Base-by-base conservation (phyloP, 2,888 invertebrate genomes). In the Gandaritis pyraliata region DNA sequence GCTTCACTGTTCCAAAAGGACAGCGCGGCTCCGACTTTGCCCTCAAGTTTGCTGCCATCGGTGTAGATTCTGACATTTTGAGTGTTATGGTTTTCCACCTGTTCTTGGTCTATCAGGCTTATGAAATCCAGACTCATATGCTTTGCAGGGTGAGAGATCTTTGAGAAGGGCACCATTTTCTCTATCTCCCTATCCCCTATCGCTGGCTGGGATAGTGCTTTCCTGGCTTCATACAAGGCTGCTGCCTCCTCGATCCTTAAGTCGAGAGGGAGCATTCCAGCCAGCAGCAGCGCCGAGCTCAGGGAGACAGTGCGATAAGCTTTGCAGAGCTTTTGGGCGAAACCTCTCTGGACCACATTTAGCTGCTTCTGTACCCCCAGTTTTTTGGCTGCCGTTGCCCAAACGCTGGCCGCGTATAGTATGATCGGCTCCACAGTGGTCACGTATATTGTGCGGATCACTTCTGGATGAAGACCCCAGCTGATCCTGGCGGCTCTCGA, bases 391-490 rank as follows among this genome's bases (percentile, higher is more conserved):
- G 45, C 45, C 4, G n/a, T 12, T 0, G 29, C 58, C 58, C 58
- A 51, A 8, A n/a, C 51, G 12, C 48, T 36, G 0, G 48, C 33
- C 1, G 48, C 48, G 16, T 36, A 49, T 2, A 11, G 6, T 0
- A 33, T 49, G 2, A 49, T 5, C 1, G 50, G 50, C n/a, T 50
- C 50, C 1, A 50, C 50, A 0, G 38, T n/a, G 0, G 50, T 16
- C 1, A 12, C 16, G 10, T 58, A 54, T 61, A 54, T 55, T 33
- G 54, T 57, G 41, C 54, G 60, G 57, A 62, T 60, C 46, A 61
- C 50, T 13, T 52, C 61, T 49, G 66, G 62, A 56, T 65, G 61
- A 46, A 66, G 65, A 52, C 62, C 62, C 39, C 47, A 64, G 51
- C 51, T 39, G 39, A 41, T 6, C 29, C 10, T 51, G 6, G 51